Evolutionary conservation across 2,888 invertebrate species (phyloP).

Genomic region (Saturnia pavonia): DNA sequence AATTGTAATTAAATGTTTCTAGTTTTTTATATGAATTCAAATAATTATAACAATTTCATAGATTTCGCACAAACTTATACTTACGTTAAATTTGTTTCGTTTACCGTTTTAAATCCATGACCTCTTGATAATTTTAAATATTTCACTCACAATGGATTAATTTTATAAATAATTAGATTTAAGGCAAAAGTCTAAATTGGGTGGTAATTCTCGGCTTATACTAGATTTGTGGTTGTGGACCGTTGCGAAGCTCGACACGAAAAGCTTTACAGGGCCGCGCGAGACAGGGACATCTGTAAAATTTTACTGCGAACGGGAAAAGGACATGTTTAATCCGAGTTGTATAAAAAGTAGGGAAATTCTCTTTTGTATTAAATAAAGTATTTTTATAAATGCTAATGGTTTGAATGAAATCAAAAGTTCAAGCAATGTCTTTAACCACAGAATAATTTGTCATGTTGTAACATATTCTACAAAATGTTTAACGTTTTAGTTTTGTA

Average conservation of each 20-base stretch:
- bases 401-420: neutral
- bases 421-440: neutral
- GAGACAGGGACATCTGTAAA: neutral
- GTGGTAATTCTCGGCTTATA: slow-evolving; percentile 10
- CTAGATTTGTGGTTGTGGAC: slow-evolving; percentile 1
- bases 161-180: neutral
- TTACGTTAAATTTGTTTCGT: neutral
- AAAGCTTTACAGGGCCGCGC: neutral
- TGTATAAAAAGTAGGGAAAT: neutral
- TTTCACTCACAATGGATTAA: neutral
- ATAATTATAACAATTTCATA: too few relatives aligned
- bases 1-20: too few relatives aligned
- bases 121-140: neutral
- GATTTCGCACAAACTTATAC: neutral
- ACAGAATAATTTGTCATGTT: neutral
- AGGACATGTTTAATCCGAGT: neutral
- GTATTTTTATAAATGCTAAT: neutral
- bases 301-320: neutral
- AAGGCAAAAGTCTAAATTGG: slow-evolving; percentile 10
- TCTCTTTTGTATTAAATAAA: neutral
- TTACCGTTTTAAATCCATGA: neutral
- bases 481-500: too few relatives aligned
- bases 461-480: too few relatives aligned
- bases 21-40: too few relatives aligned
- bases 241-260: neutral